Base-by-base conservation (phyloP, 2,888 invertebrate genomes). In the Drosophila mimica region DNA sequence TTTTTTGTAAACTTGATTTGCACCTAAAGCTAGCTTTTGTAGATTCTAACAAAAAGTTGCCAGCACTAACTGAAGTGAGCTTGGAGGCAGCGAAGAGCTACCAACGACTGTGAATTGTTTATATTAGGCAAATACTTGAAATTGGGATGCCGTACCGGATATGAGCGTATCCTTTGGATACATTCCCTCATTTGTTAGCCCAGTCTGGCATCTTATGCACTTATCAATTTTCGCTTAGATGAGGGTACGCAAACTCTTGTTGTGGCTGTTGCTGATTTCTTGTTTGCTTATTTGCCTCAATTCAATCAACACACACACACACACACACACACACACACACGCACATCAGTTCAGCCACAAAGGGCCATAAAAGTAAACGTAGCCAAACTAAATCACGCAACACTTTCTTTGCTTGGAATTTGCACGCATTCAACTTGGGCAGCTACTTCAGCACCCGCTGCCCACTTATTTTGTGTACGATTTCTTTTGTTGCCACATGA, bases 211-310 rank as follows among this genome's bases (percentile, higher is more conserved):
- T 79, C 79, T 80, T 82, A 83, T 83, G 82, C 88, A 82, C 85
- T 86, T 86, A 82, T 86, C 85, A 80, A 65, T 82, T 80, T 76
- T 82, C 74, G 74, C 77, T 82, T 72, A 77, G 69, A 61, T 61
- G 59, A 58, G 62, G 74, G 57, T 52, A 53, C 43, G 25, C 17
- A 36, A 46, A 34, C 63, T 59, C 40, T 25, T 70, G 43, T 49
- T 68, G 72, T 72, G 65, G 68, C 76, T 81, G 71, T 57, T 66
- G 60, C 72, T 84, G 87, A 79, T 84, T 88, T 82, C 81, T 70
- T 87, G 87, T 81, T 89, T 89, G 79, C 82, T 76, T 89, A 82
- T 89, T 89, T 87, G 88, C 80, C 80, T 83, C 87, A 81, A 84
- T 84, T 87, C 86, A 87, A 89, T 87, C 87, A 87, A 70, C 71